Evolutionary conservation across 2,888 invertebrate genomes (phyloP).

Genomic region (Isotomurus palustris): DNA sequence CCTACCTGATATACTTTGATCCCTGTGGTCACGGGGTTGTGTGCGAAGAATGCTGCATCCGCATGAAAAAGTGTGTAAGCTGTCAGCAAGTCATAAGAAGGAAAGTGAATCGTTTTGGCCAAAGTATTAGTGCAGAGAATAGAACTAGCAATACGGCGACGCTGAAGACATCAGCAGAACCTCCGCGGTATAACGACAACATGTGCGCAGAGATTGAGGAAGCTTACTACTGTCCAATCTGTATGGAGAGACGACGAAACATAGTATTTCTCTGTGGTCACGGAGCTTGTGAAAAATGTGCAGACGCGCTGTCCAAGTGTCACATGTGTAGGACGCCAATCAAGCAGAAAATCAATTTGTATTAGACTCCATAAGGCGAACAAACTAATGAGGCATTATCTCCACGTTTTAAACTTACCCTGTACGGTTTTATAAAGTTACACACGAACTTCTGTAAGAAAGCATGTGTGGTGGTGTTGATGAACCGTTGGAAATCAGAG

Average conservation of each 20-base stretch:
- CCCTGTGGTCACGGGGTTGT: slow-evolving; percentile 71
- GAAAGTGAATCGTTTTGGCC: slow-evolving; percentile 46
- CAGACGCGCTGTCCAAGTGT: slow-evolving; percentile 73
- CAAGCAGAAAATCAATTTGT: slow-evolving; percentile 66
- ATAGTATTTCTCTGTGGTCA: slow-evolving; percentile 86
- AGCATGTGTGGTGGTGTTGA: no score
- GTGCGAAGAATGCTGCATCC: slow-evolving; percentile 68
- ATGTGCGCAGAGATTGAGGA: slow-evolving; percentile 83
- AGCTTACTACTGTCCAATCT: slow-evolving; percentile 77
- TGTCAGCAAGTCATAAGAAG: slow-evolving; percentile 59
- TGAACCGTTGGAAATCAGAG: no score
- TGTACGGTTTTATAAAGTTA: no score
- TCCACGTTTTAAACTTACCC: no score
- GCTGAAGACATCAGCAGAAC: slow-evolving; percentile 60
- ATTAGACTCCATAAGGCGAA: no score
- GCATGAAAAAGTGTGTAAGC: slow-evolving; percentile 71
- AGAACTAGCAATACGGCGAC: slow-evolving; percentile 14
- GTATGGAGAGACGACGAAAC: slow-evolving; percentile 77
- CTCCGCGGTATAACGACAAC: slow-evolving; percentile 65
- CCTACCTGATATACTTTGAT: slow-evolving; percentile 61
- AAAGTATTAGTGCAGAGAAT: slow-evolving; percentile 17
- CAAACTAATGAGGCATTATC: background rate
- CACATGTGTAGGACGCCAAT: slow-evolving; percentile 80
- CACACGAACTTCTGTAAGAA: no score
- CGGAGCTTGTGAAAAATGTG: slow-evolving; percentile 75